Percentiles rank a stretch among this genome's conserved stretches.
phyloP scores from a whole-genome alignment of 2,888 invertebrate genomes.

The Seladonia tumulorum region DNA sequence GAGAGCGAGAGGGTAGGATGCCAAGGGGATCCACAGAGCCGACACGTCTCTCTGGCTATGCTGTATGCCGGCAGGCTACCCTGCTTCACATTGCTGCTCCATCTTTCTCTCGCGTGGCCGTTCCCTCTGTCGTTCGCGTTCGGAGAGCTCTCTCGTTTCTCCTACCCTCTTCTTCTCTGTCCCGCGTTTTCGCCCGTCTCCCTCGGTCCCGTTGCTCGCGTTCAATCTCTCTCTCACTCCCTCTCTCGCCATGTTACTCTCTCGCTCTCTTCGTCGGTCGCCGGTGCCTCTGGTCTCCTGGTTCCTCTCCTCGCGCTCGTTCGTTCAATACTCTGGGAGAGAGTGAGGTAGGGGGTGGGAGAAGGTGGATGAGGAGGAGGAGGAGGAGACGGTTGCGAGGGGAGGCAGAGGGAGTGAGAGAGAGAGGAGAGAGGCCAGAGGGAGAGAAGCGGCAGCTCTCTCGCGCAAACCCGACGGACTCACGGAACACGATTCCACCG shows the following conservation, averaged over 20 bases:
- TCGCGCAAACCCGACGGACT: slow-evolving; percentile 76
- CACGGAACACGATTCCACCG: slow-evolving; percentile 75
- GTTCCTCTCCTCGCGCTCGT: slow-evolving; percentile 77
- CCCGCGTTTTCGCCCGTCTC: slow-evolving; percentile 44
- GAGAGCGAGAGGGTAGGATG: slow-evolving; percentile 38
- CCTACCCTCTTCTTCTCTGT: slow-evolving; percentile 47
- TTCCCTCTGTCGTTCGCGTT: slow-evolving; percentile 74
- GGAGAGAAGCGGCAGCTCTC: slow-evolving; percentile 69
- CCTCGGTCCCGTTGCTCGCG: slow-evolving; percentile 48
- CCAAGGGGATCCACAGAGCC: slow-evolving; percentile 72
- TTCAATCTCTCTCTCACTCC: slow-evolving; percentile 53
- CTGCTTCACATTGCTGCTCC: slow-evolving; percentile 72
- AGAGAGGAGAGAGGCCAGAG: slow-evolving; percentile 58
- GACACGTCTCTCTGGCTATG: slow-evolving; percentile 80
- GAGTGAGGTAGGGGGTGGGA: slow-evolving; percentile 69
- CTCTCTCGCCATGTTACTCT: slow-evolving; percentile 50
- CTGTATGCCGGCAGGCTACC: slow-evolving; percentile 76
- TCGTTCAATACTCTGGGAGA: slow-evolving; percentile 81
- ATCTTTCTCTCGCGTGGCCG: slow-evolving; percentile 57
- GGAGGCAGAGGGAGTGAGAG: slow-evolving; percentile 9
- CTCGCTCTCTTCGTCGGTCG: slow-evolving; percentile 3
- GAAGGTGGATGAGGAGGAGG: slow-evolving; percentile 44
- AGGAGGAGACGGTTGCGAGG: slow-evolving; percentile 24
- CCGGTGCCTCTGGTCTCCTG: slow-evolving; percentile 75
- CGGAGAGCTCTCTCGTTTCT: slow-evolving; percentile 51